Evolutionary conservation across 92 coral and sea anemone genomes (phyloP), one percentile per base, ranked within the genome.

Genomic region (Siderastrea radians): DNA sequence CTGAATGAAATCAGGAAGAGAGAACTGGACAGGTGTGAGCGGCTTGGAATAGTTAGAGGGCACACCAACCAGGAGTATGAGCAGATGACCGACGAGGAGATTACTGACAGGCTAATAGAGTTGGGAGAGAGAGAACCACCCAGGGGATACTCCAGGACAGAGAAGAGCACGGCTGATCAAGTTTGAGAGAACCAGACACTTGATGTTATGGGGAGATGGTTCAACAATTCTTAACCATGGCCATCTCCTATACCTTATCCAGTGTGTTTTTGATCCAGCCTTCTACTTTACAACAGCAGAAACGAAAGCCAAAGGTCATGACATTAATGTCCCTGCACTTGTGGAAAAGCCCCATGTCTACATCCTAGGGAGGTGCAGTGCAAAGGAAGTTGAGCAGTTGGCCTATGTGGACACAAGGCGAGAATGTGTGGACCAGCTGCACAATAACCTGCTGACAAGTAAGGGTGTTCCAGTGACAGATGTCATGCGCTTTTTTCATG

Each of bases 301-400:
- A 80, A 59, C 78, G 70, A 54, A 57, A 10, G 76, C 58, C 16
- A 64, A n/a, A 5, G 83, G 86, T 53, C 66, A 49, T 6, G 38
- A 45, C 14, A 11, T 73, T 0, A 90, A 90, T 60, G 84, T 90
- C 12, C 90, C 76, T 62, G 74, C 81, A 68, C 14, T 85, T 19
- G 93, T 90, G 0, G 90, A 90, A 46, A 65, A 67, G 59, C 90
- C 90, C 12, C 89, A 90, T 5, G 79, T 84, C 0, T 90, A 78
- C 78, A 78, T 84, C 13, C 58, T 90, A 19, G 93, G 83, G 48
- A 53, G 93, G 49, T 90, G 90, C 79, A 86, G 72, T 63, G 70
- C 77, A 26, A 74, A 84, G 5, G 87, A 79, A 8, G 93, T 68
- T 14, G 87, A 90, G 49, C 79, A 90, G 54, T 19, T 90, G 15